These are phyloP conservation scores for Notodonta ziczac DNA, from an alignment of 2,888 invertebrate species.

Conservation along the genomic window DNA sequence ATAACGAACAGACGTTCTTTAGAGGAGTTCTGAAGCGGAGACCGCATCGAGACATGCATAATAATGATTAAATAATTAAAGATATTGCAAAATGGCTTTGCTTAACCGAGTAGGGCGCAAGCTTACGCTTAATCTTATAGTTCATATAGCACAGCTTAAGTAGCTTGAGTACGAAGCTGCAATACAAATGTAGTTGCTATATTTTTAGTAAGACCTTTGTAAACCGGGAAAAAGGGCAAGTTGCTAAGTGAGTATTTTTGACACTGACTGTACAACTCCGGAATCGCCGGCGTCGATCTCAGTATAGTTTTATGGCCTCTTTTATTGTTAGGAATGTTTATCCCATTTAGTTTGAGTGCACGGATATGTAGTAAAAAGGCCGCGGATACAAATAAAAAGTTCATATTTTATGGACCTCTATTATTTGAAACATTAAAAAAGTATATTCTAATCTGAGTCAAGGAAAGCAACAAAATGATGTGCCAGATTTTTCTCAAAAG, in stretches of 20 bases:
- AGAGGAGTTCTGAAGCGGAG: not conserved
- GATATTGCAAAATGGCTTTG: too few relatives aligned
- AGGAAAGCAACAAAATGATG: too few relatives aligned
- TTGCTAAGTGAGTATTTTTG: not conserved
- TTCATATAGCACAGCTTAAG: not conserved
- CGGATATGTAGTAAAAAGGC: constrained; percentile 9
- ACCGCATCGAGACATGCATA: not conserved
- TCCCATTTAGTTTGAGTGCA: constrained; percentile 17
- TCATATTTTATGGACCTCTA: constrained; percentile 10
- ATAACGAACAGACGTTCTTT: not conserved
- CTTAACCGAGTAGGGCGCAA: not conserved
- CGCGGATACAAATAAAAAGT: constrained; percentile 13
- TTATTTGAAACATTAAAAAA: not conserved
- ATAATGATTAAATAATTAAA: too few relatives aligned
- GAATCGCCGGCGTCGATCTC: constrained; percentile 4
- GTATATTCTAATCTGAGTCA: too few relatives aligned
- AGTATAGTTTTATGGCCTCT: constrained; percentile 23
- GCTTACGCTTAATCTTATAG: not conserved
- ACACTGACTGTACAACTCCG: not conserved
- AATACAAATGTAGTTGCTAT: not conserved
- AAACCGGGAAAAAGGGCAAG: not conserved
- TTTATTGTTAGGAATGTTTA: constrained; percentile 31
- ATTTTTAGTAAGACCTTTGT: not conserved
- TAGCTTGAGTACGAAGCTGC: not conserved
- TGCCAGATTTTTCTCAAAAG: too few relatives aligned